phyloP scores from a whole-genome alignment of 2,113 vertebrate genomes.

The Coptodon bakossiorum region DNA sequence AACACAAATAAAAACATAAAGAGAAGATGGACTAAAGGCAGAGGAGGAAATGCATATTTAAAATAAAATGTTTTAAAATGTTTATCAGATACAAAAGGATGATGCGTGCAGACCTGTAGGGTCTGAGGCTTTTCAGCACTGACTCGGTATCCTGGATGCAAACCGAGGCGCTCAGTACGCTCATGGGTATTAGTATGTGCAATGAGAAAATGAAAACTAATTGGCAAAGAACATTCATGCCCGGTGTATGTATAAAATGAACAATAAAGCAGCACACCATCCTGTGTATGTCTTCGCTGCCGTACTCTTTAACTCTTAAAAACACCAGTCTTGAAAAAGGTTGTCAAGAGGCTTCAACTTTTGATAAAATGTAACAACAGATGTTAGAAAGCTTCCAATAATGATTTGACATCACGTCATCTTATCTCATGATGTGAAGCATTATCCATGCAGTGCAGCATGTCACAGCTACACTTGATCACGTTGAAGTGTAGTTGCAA shows the following conservation, averaged over 20 bases:
- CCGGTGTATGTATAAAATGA: not conserved
- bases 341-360: not conserved
- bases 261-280: not conserved
- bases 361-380: not conserved
- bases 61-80: not conserved
- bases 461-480: conserved; percentile 21
- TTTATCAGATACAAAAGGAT: not conserved
- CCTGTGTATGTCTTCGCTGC: not conserved
- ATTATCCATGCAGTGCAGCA: not conserved
- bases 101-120: not conserved
- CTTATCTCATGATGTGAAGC: not conserved
- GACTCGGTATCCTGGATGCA: not conserved
- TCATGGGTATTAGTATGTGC: not conserved
- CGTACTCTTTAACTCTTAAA: not conserved
- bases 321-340: not conserved
- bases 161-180: not conserved
- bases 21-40: not conserved
- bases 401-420: not conserved
- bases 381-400: not conserved
- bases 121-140: not conserved
- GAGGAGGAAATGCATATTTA: not conserved
- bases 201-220: not conserved
- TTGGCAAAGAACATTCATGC: not conserved
- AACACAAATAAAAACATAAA: not conserved
- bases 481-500: conserved; percentile 22